phyloP scores from a whole-genome alignment of 1,140 invertebrate species.

The Diorhabda elongata region DNA sequence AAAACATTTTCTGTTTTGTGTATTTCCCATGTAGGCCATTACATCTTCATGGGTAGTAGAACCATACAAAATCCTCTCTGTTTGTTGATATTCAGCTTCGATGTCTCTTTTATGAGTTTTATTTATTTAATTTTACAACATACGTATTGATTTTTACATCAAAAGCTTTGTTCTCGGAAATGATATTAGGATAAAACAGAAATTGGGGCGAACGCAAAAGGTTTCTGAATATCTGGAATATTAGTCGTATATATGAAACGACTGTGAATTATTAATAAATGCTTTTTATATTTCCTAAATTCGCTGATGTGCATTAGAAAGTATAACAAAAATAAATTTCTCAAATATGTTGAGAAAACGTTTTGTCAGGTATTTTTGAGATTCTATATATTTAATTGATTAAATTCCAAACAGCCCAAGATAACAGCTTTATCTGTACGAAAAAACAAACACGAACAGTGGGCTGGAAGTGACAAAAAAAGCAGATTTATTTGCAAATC shows the following conservation, averaged over 20 bases:
- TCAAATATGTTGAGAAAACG: too few relatives aligned
- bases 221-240: not conserved
- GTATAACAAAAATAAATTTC: too few relatives aligned
- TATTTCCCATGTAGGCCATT: constrained; percentile 4
- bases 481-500: too few relatives aligned
- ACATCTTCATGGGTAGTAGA: constrained; percentile 7
- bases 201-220: not conserved
- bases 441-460: too few relatives aligned
- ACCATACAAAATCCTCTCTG: constrained; percentile 1
- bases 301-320: too few relatives aligned
- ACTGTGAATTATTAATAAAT: not conserved
- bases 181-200: not conserved
- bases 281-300: not conserved
- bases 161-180: not conserved
- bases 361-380: too few relatives aligned
- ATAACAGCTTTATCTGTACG: too few relatives aligned
- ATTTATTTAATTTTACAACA: constrained; percentile 11
- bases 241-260: not conserved
- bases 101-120: constrained; percentile 5
- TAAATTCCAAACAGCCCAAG: too few relatives aligned
- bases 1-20: not conserved
- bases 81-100: constrained; percentile 10
- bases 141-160: constrained; percentile 7
- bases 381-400: too few relatives aligned
- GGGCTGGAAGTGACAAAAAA: too few relatives aligned